Percentiles rank a stretch among this genome's conserved stretches.
Conservation (phyloP, 2,113 vertebrate genomes). For the Lepidiolamprologus cunningtoni region DNA sequence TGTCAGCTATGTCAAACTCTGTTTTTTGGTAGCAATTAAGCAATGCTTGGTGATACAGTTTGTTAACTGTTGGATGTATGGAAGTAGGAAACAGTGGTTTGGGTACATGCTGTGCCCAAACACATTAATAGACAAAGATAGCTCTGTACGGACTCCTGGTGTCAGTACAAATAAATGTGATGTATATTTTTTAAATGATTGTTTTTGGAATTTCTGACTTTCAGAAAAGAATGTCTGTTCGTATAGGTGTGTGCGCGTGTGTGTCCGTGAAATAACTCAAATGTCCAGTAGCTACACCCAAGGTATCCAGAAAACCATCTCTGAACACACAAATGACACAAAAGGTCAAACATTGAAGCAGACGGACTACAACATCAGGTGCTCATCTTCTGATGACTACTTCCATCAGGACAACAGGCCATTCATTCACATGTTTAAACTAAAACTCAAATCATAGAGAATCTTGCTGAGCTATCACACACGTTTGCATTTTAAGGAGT, state of each 20-base stretch:
- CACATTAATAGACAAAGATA: constrained; percentile 57
- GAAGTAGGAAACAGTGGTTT: constrained; percentile 42
- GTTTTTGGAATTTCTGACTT: constrained; percentile 11
- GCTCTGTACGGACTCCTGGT: constrained; percentile 62
- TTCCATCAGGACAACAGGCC: background rate
- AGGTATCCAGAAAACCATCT: background rate
- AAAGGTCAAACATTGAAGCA: background rate
- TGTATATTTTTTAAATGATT: constrained; percentile 73
- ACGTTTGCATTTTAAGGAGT: background rate
- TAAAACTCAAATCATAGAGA: background rate
- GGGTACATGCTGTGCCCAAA: constrained; percentile 46
- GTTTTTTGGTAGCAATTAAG: constrained; percentile 56
- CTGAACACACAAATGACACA: fast-evolving
- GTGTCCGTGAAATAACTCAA: background rate
- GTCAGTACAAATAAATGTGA: constrained; percentile 77
- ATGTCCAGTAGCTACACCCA: background rate
- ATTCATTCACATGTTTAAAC: background rate
- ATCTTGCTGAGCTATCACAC: background rate
- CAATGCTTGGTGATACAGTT: constrained; percentile 53
- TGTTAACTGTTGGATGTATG: constrained; percentile 47
- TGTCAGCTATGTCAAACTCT: constrained; percentile 62
- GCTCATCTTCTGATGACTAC: background rate
- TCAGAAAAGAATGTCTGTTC: background rate
- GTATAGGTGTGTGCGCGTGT: fast-evolving
- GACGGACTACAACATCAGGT: background rate